Evolutionary conservation across 1,140 invertebrate genomes (phyloP).

Genomic region (Hyles vespertilio): DNA sequence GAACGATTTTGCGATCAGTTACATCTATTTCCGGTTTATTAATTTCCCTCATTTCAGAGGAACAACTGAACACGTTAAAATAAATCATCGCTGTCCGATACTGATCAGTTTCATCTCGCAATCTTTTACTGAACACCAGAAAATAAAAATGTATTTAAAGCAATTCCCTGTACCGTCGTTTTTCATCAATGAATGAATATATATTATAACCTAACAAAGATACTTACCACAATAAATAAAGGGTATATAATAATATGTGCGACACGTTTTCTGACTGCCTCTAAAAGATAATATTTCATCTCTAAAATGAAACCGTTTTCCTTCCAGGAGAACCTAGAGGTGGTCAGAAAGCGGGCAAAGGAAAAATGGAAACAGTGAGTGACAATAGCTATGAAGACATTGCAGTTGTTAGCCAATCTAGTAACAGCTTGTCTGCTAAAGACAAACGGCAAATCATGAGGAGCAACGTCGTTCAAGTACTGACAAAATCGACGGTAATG

Average conservation of each 20-base stretch:
- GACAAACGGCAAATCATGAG: constrained; percentile 53
- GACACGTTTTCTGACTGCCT: constrained; percentile 36
- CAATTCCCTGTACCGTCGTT: too few species aligned
- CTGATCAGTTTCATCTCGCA: too few species aligned
- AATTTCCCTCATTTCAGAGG: too few species aligned
- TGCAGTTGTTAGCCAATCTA: not conserved
- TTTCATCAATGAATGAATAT: too few species aligned
- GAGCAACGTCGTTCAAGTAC: constrained; percentile 49
- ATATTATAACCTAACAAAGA: too few species aligned
- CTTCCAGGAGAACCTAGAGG: constrained; percentile 60
- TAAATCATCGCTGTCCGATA: too few species aligned
- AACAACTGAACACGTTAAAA: too few species aligned
- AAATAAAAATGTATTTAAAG: too few species aligned
- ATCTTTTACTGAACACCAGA: too few species aligned
- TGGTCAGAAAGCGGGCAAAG: constrained; percentile 28
- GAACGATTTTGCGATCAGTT: too few species aligned
- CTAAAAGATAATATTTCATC: constrained; percentile 14
- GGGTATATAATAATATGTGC: constrained; percentile 7
- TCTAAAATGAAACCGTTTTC: constrained; percentile 39
- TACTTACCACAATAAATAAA: too few species aligned
- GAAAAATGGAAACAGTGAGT: constrained; percentile 7
- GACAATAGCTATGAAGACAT: not conserved
- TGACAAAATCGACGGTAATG: constrained; percentile 58
- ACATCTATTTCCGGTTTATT: too few species aligned
- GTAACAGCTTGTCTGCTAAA: constrained; percentile 26